Conservation (phyloP, 1,140 invertebrate species). For the Euglossa dilemma region DNA sequence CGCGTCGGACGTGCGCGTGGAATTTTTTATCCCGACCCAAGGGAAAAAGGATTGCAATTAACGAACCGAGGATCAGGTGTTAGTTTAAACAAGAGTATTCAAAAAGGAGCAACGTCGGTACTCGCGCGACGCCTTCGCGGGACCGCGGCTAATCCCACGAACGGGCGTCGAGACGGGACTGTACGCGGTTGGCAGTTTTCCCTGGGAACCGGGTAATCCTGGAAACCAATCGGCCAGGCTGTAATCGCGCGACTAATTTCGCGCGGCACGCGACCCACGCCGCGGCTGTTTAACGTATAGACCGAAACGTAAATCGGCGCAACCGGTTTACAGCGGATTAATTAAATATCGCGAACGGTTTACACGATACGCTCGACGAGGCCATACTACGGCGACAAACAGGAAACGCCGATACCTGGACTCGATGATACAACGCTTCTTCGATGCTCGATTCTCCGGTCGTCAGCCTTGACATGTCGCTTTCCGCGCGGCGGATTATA, state of each 20-base stretch:
- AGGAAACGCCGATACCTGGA: background rate
- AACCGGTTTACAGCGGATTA: conserved; percentile 25
- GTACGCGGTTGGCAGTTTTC: background rate
- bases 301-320: background rate
- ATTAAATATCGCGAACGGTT: conserved; percentile 22
- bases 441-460: background rate
- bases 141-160: background rate
- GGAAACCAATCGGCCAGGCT: conserved; percentile 5
- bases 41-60: conserved; percentile 7
- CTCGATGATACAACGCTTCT: background rate
- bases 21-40: background rate
- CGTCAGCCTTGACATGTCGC: too few relatives aligned
- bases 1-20: background rate
- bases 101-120: background rate
- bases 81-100: background rate
- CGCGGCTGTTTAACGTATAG: background rate
- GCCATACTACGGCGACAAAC: background rate
- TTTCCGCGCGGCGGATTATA: too few relatives aligned
- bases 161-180: background rate
- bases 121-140: background rate
- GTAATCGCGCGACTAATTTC: conserved; percentile 9
- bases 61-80: background rate
- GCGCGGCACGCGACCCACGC: background rate
- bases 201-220: conserved; percentile 5
- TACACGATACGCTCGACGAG: background rate